These are phyloP conservation scores for Python bivittatus DNA, from an alignment of 2,113 vertebrate species.

Conservation along the genomic window DNA sequence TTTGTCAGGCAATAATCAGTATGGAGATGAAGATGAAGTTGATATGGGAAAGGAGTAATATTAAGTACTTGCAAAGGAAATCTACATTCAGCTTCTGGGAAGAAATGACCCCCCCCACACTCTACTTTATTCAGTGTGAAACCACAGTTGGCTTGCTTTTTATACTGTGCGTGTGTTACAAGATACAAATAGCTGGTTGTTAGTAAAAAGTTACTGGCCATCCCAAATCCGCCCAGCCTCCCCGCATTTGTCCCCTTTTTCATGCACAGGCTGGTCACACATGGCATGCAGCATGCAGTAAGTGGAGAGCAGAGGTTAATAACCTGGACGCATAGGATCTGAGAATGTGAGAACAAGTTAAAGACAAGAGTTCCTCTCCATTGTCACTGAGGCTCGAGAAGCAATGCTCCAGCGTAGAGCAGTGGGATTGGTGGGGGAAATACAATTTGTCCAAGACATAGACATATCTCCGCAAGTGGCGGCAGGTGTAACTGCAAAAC, in stretches of 20 bases:
- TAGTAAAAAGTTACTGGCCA: conserved; percentile 30
- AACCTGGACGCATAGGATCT: conserved; percentile 88
- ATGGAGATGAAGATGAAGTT: background rate
- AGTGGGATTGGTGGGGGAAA: conserved; percentile 79
- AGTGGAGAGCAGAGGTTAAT: conserved; percentile 80
- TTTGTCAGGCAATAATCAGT: background rate
- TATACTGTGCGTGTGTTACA: conserved; percentile 1
- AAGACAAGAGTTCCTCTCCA: conserved; percentile 85
- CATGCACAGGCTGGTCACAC: conserved; percentile 68
- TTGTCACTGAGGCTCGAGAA: conserved; percentile 83
- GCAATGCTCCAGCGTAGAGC: conserved; percentile 81
- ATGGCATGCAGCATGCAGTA: conserved; percentile 79
- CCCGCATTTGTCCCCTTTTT: conserved; percentile 8
- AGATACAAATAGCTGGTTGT: conserved; percentile 14
- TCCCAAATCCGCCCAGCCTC: conserved; percentile 33
- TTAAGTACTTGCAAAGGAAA: background rate
- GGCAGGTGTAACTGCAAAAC: conserved; percentile 87
- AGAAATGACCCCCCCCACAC: background rate
- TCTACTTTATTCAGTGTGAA: background rate
- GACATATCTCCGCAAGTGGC: conserved; percentile 89
- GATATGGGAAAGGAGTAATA: background rate
- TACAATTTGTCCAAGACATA: conserved; percentile 85
- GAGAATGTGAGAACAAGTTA: conserved; percentile 88
- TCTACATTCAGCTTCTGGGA: too few species aligned
- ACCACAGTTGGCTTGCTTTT: background rate